Evolutionary conservation across 2,888 invertebrate genomes (phyloP).

Genomic region (Zelleria hepariella): DNA sequence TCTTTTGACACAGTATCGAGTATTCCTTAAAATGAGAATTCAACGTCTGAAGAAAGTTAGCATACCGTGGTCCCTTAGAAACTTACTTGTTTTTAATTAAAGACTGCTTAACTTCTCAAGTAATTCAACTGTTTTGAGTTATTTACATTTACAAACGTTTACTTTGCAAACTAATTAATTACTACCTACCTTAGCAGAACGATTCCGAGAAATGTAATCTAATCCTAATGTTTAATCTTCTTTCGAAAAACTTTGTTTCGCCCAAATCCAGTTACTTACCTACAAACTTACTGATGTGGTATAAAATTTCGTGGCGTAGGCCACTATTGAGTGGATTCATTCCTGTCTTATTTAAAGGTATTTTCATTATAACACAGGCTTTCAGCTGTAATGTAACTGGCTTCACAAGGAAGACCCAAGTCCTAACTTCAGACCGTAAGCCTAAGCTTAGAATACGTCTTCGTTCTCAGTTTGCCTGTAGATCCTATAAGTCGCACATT

Average conservation of each 20-base stretch:
- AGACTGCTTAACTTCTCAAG: not conserved
- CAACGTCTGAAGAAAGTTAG: not conserved
- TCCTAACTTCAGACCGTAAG: too few relatives aligned
- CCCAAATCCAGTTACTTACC: not conserved
- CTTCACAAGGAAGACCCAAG: too few relatives aligned
- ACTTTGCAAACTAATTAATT: not conserved
- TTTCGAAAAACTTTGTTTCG: not conserved
- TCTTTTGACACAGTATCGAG: not conserved
- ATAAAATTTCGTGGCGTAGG: too few relatives aligned
- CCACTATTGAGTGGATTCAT: too few relatives aligned
- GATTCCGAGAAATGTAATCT: not conserved
- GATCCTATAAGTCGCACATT: too few relatives aligned
- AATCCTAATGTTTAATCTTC: conserved; percentile 1
- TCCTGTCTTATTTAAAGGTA: too few relatives aligned
- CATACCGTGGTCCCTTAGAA: not conserved
- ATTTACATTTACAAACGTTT: not conserved
- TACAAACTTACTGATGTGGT: not conserved
- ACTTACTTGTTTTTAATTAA: conserved; percentile 1
- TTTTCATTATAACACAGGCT: too few relatives aligned
- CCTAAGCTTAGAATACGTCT: not conserved
- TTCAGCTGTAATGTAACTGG: too few relatives aligned
- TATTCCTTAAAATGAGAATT: not conserved
- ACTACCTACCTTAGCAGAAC: conserved; percentile 5
- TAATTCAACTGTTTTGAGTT: not conserved
- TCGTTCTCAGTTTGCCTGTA: not conserved